Base-by-base conservation (phyloP, 2,888 invertebrate genomes). In the Laothoe populi region DNA sequence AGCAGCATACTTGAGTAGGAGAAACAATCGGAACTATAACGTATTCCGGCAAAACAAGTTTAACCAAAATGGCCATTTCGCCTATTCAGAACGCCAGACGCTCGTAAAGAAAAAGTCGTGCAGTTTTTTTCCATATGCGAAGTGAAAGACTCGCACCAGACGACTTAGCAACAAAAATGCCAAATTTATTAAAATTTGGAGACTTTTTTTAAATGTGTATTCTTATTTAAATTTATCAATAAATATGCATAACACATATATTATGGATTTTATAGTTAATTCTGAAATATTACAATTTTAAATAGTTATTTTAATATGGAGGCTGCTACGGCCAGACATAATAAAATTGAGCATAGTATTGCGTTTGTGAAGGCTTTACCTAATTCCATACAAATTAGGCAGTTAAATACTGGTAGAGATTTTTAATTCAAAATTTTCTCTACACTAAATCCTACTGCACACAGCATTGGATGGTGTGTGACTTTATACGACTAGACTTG, bases 161-260 rank as follows among this genome's bases (percentile, higher is more conserved):
- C 53, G 13, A 26, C 53, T 31, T 53, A 31, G 35, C 35, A 53
- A 53, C 35, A 53, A 35, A 31, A 19, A 53, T 53, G 53, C 31
- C 53, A 19, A 53, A 31, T 53, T 35, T 53, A 35, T 53, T 31
- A 31, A 53, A 31, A 53, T 31, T 16, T 31, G 16, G 8, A 53
- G 31, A 35, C 19, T 11, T 53, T 53, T 49, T n/a, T 53, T 3
- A 53, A 53, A 38, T 26, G 26, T n/a, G n/a, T n/a, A n/a, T n/a
- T n/a, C 16, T 16, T 49, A 49, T 49, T 49, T 19, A 53, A 53
- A 53, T 53, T 19, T 35, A 53, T 53, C 31, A 19, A 53, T 53
- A 53, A 48, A 53, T 53, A 53, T 53, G 53, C 53, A 35, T 35
- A 53, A 53, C 19, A 53, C 53, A 21, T 31, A 53, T 53, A 11